phyloP scores from a whole-genome alignment of 1,140 invertebrate species.

The Aphelenchoides fujianensis region DNA sequence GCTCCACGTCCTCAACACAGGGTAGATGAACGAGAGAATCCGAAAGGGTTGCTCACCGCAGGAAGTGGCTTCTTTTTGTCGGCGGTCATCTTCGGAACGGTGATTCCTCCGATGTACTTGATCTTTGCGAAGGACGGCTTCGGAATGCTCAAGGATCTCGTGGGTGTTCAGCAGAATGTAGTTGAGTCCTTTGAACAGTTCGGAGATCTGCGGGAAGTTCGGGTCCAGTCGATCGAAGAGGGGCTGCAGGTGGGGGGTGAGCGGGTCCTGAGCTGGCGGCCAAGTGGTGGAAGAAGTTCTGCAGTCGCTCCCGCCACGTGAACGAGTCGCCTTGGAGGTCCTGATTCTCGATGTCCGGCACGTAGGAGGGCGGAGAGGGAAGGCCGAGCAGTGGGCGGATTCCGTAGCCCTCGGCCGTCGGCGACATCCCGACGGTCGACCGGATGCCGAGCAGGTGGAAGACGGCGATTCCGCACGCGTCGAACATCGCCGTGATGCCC shows the following conservation, averaged over 20 bases:
- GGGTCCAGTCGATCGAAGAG: conserved; percentile 9
- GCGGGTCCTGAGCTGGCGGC: neutral
- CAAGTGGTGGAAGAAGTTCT: neutral
- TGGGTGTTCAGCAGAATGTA: conserved; percentile 23
- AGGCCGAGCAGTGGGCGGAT: conserved; percentile 23
- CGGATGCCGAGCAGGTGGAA: conserved; percentile 32
- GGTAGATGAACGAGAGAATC: too few species aligned
- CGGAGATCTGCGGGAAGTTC: conserved; percentile 12
- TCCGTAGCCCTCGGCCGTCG: conserved; percentile 18
- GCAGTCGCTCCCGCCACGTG: conserved; percentile 2
- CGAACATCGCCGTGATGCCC: conserved; percentile 33
- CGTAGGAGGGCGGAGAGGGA: conserved; percentile 32
- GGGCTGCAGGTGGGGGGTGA: neutral
- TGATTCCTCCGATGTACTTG: conserved; percentile 28
- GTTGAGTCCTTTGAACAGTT: conserved; percentile 17
- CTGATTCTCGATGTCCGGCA: conserved; percentile 22
- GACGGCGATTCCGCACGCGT: conserved; percentile 29
- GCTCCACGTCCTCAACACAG: conserved; percentile 2
- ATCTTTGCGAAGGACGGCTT: conserved; percentile 15
- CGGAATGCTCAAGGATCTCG: conserved; percentile 13
- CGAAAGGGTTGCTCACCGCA: neutral
- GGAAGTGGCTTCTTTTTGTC: neutral
- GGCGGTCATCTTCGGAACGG: too few species aligned
- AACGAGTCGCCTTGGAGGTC: conserved; percentile 7
- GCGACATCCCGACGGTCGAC: conserved; percentile 3